Conservation (phyloP, 2,888 invertebrate species). For the Dryomyza anilis region DNA sequence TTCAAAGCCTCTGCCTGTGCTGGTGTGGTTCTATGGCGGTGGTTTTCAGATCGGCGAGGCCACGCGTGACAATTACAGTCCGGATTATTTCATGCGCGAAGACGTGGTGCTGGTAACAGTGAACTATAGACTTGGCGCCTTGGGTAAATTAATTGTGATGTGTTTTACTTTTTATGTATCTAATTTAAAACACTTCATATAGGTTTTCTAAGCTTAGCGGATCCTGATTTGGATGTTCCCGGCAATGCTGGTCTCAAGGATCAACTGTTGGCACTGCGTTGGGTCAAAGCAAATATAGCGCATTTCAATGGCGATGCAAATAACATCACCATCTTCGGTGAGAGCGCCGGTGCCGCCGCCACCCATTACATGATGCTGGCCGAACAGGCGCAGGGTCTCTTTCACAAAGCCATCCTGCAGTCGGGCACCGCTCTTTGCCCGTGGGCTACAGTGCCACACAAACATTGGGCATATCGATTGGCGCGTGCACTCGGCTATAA, state of each 20-base stretch:
- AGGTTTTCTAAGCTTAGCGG: slow-evolving; percentile 63
- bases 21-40: slow-evolving; percentile 64
- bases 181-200: not conserved
- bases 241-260: slow-evolving; percentile 66
- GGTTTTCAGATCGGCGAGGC: slow-evolving; percentile 62
- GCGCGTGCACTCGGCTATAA: slow-evolving; percentile 55
- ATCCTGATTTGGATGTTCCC: slow-evolving; percentile 62
- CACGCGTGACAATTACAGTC: slow-evolving; percentile 56
- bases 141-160: slow-evolving; percentile 47
- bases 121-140: slow-evolving; percentile 62
- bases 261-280: slow-evolving; percentile 63
- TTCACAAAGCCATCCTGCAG: slow-evolving; percentile 57
- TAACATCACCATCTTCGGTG: slow-evolving; percentile 64
- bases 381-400: slow-evolving; percentile 60
- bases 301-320: slow-evolving; percentile 63
- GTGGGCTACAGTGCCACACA: slow-evolving; percentile 48
- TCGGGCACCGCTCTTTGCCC: slow-evolving; percentile 53
- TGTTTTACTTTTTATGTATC: not conserved
- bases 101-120: slow-evolving; percentile 61
- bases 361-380: slow-evolving; percentile 62
- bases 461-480: slow-evolving; percentile 49
- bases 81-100: slow-evolving; percentile 62
- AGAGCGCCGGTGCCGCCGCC: slow-evolving; percentile 63
- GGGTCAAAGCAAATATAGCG: slow-evolving; percentile 63
- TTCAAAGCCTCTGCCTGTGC: slow-evolving; percentile 52